phyloP scores from a whole-genome alignment of 2,888 invertebrate genomes.

The Lasioglossum calceatum region DNA sequence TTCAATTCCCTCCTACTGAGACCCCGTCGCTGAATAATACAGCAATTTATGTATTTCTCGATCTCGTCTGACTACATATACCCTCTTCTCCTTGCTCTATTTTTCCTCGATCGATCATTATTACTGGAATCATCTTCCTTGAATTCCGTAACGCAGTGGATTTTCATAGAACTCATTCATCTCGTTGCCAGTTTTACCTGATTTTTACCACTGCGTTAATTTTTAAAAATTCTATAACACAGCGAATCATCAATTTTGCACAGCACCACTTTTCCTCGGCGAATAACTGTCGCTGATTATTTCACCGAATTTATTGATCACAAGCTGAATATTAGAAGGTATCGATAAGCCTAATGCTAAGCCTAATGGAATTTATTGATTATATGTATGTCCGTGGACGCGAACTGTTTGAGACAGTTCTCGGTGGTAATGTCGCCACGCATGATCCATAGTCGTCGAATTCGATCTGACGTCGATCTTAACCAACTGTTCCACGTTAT shows the following conservation, averaged over 20 bases:
- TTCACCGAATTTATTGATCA: background rate
- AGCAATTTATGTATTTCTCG: slow-evolving; percentile 6
- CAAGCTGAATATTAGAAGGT: background rate
- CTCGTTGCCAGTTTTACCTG: background rate
- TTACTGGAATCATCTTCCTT: background rate
- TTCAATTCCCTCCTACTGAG: slow-evolving; percentile 9
- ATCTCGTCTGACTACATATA: background rate
- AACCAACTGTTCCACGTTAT: slow-evolving; percentile 17
- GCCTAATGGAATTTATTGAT: background rate
- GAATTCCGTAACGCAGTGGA: background rate
- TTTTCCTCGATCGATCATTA: background rate
- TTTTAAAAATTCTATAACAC: background rate
- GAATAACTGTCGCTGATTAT: background rate
- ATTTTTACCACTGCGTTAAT: background rate
- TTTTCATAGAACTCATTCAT: background rate
- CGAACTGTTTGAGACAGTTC: background rate
- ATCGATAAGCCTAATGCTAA: background rate
- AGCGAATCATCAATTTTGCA: background rate
- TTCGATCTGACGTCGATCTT: slow-evolving; percentile 11
- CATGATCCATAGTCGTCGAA: background rate
- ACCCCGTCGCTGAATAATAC: background rate
- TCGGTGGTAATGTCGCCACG: background rate
- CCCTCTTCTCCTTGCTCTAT: background rate
- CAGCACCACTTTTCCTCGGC: background rate
- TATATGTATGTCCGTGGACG: background rate